Evolutionary conservation across 2,888 invertebrate genomes (phyloP).

Genomic region (Vanessa cardui): DNA sequence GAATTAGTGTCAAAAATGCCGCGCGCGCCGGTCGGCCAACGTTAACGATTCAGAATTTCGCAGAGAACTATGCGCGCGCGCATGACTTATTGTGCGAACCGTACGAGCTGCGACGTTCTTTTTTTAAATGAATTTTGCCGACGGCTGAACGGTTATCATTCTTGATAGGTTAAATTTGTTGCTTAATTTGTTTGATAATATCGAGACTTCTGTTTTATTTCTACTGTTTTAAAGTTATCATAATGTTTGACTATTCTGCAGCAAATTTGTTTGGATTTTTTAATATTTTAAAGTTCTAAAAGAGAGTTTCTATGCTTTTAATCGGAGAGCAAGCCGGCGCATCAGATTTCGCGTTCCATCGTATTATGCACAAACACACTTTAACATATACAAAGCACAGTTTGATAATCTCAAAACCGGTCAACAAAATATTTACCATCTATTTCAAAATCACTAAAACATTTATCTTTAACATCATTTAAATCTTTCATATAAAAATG

Average conservation of each 20-base stretch:
- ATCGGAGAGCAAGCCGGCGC: too few species aligned
- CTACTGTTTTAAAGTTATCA: neutral
- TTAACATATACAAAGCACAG: too few species aligned
- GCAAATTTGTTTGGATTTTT: too few species aligned
- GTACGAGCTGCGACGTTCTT: slow-evolving; percentile 24
- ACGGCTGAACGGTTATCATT: slow-evolving; percentile 21
- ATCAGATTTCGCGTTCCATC: too few species aligned
- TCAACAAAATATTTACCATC: too few species aligned
- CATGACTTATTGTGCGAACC: slow-evolving; percentile 54
- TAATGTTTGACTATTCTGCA: neutral
- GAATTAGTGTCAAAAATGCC: slow-evolving; percentile 61
- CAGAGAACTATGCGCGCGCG: slow-evolving; percentile 54
- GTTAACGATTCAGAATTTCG: slow-evolving; percentile 60
- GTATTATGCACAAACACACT: too few species aligned
- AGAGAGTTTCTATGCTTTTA: too few species aligned
- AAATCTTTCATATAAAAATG: too few species aligned
- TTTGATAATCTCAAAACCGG: too few species aligned
- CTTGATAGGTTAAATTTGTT: slow-evolving; percentile 14
- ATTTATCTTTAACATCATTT: too few species aligned
- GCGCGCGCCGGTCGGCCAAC: slow-evolving; percentile 53
- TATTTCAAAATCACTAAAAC: too few species aligned
- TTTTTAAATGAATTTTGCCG: slow-evolving; percentile 10
- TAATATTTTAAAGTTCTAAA: too few species aligned
- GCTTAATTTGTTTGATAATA: neutral
- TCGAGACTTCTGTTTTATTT: neutral